phyloP scores from a whole-genome alignment of 1,140 invertebrate species.

The Ceratoteleas bidentatus region DNA sequence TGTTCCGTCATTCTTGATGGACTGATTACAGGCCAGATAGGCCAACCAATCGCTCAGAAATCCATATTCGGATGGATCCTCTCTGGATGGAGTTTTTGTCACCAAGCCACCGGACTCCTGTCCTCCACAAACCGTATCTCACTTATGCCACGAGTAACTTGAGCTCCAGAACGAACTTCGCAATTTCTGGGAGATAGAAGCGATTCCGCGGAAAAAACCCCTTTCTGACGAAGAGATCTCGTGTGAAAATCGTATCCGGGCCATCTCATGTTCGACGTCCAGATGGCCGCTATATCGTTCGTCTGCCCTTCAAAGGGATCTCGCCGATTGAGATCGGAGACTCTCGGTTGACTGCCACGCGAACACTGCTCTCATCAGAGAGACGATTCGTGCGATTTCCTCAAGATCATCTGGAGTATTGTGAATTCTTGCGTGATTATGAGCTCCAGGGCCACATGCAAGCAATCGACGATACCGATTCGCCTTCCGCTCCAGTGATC shows the following conservation, averaged over 20 bases:
- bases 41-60: too few relatives aligned
- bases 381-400: background rate
- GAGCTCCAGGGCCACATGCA: background rate
- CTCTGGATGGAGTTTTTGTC: constrained; percentile 5
- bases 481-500: background rate
- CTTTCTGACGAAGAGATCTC: background rate
- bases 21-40: background rate
- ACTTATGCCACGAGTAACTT: background rate
- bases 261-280: background rate
- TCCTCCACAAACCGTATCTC: too few relatives aligned
- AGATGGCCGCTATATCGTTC: too few relatives aligned
- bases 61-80: too few relatives aligned
- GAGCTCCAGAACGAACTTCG: background rate
- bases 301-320: too few relatives aligned
- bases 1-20: background rate
- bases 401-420: too few relatives aligned
- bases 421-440: background rate
- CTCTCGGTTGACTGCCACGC: background rate
- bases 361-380: background rate
- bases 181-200: constrained; percentile 6
- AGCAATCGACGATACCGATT: background rate
- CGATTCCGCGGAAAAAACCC: background rate
- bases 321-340: background rate
- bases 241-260: background rate
- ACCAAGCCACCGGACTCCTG: background rate